Conservation (phyloP, 2,797 vertebrate species). For the Sebastes wilsoni region DNA sequence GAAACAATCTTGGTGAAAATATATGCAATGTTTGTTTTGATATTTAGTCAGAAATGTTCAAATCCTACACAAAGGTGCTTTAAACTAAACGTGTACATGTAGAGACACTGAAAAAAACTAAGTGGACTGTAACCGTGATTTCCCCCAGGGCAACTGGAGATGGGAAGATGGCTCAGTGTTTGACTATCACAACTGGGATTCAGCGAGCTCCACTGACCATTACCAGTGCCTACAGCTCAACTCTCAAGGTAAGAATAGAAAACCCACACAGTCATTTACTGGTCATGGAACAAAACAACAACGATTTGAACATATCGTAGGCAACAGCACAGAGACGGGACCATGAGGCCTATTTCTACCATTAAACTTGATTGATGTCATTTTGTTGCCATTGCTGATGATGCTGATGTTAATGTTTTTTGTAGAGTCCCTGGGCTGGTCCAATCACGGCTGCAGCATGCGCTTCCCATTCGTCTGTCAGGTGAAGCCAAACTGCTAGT, state of each 20-base stretch:
- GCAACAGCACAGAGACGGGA: too few relatives aligned
- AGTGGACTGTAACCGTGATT: neutral
- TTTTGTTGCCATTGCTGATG: neutral
- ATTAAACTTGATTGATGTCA: neutral
- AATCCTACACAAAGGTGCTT: neutral
- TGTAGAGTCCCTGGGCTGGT: constrained; percentile 27
- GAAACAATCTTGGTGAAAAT: neutral
- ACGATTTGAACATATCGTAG: too few relatives aligned
- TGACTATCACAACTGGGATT: neutral
- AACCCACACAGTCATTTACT: neutral
- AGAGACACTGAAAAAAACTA: neutral
- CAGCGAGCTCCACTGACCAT: accelerated
- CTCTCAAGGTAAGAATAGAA: constrained; percentile 14
- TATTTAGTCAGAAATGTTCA: neutral
- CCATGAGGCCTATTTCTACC: neutral
- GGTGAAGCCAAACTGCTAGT: constrained; percentile 16
- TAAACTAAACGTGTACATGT: neutral
- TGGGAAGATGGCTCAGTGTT: constrained; percentile 40
- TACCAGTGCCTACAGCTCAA: constrained; percentile 34
- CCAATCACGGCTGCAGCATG: constrained; percentile 5
- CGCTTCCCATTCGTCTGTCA: constrained; percentile 20
- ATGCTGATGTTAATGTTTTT: neutral
- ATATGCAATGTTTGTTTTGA: neutral
- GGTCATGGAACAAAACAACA: too few relatives aligned
- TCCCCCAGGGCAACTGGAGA: constrained; percentile 31